These are phyloP conservation scores for Micrastur ruficollis DNA, from an alignment of 2,797 vertebrate genomes.

Conservation along the genomic window DNA sequence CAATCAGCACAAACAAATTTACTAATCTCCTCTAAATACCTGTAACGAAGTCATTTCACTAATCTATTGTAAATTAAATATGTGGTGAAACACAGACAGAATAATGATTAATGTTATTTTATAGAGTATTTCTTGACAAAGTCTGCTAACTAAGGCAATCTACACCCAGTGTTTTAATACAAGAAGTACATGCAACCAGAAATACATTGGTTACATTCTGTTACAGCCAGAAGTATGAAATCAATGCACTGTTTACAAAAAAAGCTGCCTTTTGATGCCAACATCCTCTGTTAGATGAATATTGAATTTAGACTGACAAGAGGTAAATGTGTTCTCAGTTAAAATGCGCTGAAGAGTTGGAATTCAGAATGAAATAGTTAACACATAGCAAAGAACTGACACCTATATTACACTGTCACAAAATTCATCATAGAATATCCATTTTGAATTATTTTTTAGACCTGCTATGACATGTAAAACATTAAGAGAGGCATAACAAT, in stretches of 20 bases:
- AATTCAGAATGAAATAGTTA: background rate
- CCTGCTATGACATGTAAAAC: background rate
- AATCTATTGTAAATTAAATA: conserved; percentile 53
- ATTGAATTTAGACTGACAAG: background rate
- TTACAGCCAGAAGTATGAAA: background rate
- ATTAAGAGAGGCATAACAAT: background rate
- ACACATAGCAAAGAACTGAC: background rate
- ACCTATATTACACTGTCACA: no score
- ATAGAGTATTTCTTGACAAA: background rate
- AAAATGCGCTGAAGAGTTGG: background rate
- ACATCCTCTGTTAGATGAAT: background rate
- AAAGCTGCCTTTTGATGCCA: background rate
- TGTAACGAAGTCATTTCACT: conserved; percentile 44
- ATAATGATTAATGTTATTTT: conserved; percentile 32
- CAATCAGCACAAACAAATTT: conserved; percentile 50
- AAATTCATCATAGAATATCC: background rate
- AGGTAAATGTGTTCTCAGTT: background rate
- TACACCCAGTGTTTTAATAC: background rate
- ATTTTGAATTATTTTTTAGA: background rate
- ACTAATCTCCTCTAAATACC: conserved; percentile 57
- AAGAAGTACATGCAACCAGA: background rate
- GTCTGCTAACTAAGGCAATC: background rate
- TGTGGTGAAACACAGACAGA: conserved; percentile 27
- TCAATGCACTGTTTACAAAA: background rate
- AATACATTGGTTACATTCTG: background rate